Percentiles rank a stretch among this genome's conserved stretches.
Evolutionary conservation across 2,113 vertebrate species (phyloP).

Genomic region (Leuciscus idus): DNA sequence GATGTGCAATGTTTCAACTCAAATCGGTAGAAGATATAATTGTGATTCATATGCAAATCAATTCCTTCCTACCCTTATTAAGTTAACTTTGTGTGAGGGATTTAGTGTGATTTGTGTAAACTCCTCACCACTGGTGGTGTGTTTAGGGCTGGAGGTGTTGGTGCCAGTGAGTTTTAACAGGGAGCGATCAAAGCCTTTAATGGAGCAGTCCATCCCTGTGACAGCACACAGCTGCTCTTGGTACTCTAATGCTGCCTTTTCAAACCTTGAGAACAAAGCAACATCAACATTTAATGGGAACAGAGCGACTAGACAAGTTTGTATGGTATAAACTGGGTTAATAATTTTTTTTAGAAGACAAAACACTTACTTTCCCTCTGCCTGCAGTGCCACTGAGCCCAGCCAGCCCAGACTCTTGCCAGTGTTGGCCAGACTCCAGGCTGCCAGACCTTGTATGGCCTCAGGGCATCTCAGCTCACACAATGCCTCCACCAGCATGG

Average conservation of each 20-base stretch:
- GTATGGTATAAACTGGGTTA: not conserved
- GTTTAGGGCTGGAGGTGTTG: slow-evolving; percentile 89
- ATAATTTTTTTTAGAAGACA: not conserved
- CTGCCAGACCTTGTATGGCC: slow-evolving; percentile 93
- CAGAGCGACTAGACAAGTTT: not conserved
- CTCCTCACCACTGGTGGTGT: slow-evolving; percentile 84
- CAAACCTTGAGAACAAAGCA: slow-evolving; percentile 80
- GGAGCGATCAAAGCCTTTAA: slow-evolving; percentile 84
- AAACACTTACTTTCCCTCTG: slow-evolving; percentile 87
- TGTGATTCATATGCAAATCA: not conserved
- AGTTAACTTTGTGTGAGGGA: not conserved
- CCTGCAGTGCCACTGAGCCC: slow-evolving; percentile 90
- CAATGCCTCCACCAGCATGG: slow-evolving; percentile 93
- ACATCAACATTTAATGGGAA: not conserved
- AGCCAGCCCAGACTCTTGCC: slow-evolving; percentile 92
- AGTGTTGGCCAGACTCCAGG: slow-evolving; percentile 85
- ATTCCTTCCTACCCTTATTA: no score
- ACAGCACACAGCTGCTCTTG: slow-evolving; percentile 94
- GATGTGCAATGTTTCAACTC: not conserved
- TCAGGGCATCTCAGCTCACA: slow-evolving; percentile 95
- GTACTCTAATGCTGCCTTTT: slow-evolving; percentile 93
- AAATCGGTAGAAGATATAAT: not conserved
- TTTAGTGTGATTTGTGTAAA: not conserved
- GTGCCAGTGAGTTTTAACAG: slow-evolving; percentile 84
- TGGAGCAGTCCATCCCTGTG: slow-evolving; percentile 91